Base-by-base conservation (phyloP, 2,797 vertebrate genomes). In the Podarcis lilfordi region DNA sequence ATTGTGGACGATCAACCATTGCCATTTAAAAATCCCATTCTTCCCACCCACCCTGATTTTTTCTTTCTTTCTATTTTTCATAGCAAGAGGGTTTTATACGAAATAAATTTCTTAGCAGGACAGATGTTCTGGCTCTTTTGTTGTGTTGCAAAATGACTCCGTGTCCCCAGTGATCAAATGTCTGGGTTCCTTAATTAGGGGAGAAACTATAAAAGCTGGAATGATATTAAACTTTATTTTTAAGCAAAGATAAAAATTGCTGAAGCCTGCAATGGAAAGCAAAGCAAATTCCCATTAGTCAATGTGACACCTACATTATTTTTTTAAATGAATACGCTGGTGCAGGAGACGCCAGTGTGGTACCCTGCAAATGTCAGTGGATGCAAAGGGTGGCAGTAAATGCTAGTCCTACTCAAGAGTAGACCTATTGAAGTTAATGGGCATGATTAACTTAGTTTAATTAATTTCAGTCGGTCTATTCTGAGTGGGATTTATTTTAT, bases 121-220 rank as follows among this genome's bases (percentile, higher is more conserved):
- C 9, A 37, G 1, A 8, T 66, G 35, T 40, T 88, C 0, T 13
- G 35, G 2, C 0, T 3, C 45, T 80, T 87, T 85, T 79, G 10
- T 75, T 25, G 5, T 29, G 89, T 87, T 83, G 27, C 1, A 19
- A 80, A 89, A 66, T 27, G 0, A 10, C 8, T 55, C 69, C 59
- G 88, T 61, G 61, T 43, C 75, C n/a, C 79, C 35, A 61, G 72
- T 17, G 2, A 11, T 68, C 83, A 68, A 17, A 66, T 37, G 1
- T 4, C 86, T 80, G 64, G 64, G 1, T 66, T 91, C 32, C 15
- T 88, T 87, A 81, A 55, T 84, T 88, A 43, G 45, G 27, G 10
- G 8, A 86, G 69, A 40, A 29, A 11, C 79, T 25, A 79, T 3
- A 89, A 40, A 82, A 32, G 50, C 50, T 85, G 79, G 40, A 82